Evolutionary conservation across 2,888 invertebrate genomes (phyloP), one percentile per base, ranked within the genome.

Genomic region (Creontiades dilutus): DNA sequence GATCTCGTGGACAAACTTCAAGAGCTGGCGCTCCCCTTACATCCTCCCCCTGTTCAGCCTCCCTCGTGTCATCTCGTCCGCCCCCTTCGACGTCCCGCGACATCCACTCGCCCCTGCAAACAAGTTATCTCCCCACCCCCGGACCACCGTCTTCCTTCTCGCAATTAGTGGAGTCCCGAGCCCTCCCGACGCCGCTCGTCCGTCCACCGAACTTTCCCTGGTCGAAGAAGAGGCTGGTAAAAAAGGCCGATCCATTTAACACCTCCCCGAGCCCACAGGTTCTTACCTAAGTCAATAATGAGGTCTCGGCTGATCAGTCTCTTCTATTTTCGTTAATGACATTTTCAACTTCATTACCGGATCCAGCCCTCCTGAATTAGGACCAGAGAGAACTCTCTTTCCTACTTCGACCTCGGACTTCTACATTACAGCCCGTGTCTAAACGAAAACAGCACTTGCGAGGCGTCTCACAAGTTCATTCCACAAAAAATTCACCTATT

Each of bases 201-300:
- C 57, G n/a, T 52, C 57, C 57, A n/a, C 57, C 57, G 19, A 68
- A 57, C 57, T 57, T 57, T 57, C 2, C 57, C n/a, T n/a, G 57
- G 57, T 7, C 57, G 16, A 57, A 57, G 57, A n/a, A 57, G 57
- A 57, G 19, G 11, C 12, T 0, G 27, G 68, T 68, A 68, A 68
- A 68, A 68, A 68, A 68, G 68, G 19, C 68, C 23, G 68, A 68
- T 68, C 68, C 68, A 68, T 68, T 68, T 68, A 68, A 68, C 68
- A 68, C 68, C 68, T 68, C 68, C 23, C 27, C 23, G 68, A 68
- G 68, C 23, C 68, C 68, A 68, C 68, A 68, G 68, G 68, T 68
- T 68, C 68, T 68, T 68, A 68, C 23, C 23, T n/a, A 27, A 68
- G 68, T 68, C 68, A 68, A 68, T 68, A 68, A 68, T 68, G 23